phyloP scores from a whole-genome alignment of 2,888 invertebrate genomes.

The Phalangium opilio region DNA sequence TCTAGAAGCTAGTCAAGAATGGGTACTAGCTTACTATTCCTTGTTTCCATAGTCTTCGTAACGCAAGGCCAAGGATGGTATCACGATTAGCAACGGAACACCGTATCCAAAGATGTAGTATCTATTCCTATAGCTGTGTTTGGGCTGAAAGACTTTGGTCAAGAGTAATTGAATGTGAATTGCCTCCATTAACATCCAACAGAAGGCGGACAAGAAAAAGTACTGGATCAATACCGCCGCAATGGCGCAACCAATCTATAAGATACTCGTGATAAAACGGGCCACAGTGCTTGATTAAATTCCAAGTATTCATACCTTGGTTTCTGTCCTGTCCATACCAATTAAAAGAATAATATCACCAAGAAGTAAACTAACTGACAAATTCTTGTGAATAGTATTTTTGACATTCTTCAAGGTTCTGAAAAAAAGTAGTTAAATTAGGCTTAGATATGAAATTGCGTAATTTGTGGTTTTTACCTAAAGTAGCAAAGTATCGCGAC shows the following conservation, averaged over 20 bases:
- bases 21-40: no score
- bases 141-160: constrained; percentile 17
- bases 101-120: constrained; percentile 18
- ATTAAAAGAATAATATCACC: constrained; percentile 13
- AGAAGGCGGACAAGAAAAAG: constrained; percentile 16
- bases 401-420: constrained; percentile 8
- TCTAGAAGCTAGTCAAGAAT: no score
- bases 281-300: no score
- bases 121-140: constrained; percentile 12
- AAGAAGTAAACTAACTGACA: constrained; percentile 12
- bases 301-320: no score
- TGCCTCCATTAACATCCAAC: constrained; percentile 18
- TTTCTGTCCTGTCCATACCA: constrained; percentile 15
- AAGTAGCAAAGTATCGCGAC: constrained; percentile 8
- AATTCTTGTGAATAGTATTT: constrained; percentile 14
- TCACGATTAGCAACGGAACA: not conserved
- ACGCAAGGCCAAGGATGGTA: no score
- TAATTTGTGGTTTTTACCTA: constrained; percentile 1
- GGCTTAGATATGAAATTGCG: not conserved
- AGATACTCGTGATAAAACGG: no score
- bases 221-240: constrained; percentile 17
- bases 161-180: constrained; percentile 17
- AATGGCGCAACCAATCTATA: constrained; percentile 10
- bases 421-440: not conserved
- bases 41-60: no score